These are phyloP conservation scores for Ommatoiulus sabulosus DNA, from an alignment of 2,888 invertebrate species.

Conservation along the genomic window DNA sequence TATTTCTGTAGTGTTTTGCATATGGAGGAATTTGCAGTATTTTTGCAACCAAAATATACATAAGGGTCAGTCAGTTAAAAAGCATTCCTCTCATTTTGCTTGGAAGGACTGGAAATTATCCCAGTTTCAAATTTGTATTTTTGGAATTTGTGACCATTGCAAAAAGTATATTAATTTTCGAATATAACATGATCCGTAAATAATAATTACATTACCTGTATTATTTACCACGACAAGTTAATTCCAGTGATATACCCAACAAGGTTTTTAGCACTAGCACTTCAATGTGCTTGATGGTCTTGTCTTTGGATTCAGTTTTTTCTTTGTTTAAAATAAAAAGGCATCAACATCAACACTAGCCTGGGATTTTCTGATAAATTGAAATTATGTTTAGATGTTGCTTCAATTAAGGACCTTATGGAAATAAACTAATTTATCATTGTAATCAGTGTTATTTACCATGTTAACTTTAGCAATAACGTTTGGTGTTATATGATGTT, in stretches of 20 bases:
- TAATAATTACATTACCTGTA: conserved; percentile 15
- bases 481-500: no score
- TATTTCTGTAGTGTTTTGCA: neutral
- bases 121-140: neutral
- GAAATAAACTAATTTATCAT: conserved; percentile 15
- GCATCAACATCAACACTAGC: neutral
- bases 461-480: no score
- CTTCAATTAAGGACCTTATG: neutral
- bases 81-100: neutral
- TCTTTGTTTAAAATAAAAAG: no score
- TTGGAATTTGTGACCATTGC: neutral
- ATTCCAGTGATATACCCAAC: neutral
- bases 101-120: neutral
- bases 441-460: neutral
- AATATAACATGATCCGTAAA: neutral
- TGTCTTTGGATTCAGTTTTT: neutral
- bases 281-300: neutral
- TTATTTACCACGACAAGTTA: neutral
- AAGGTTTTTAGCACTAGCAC: neutral
- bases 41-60: neutral
- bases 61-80: neutral
- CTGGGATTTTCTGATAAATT: neutral
- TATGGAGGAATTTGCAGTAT: conserved; percentile 8
- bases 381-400: neutral
- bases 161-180: neutral